phyloP scores from a whole-genome alignment of 2,888 invertebrate genomes.

The Hypolimnas misippus region DNA sequence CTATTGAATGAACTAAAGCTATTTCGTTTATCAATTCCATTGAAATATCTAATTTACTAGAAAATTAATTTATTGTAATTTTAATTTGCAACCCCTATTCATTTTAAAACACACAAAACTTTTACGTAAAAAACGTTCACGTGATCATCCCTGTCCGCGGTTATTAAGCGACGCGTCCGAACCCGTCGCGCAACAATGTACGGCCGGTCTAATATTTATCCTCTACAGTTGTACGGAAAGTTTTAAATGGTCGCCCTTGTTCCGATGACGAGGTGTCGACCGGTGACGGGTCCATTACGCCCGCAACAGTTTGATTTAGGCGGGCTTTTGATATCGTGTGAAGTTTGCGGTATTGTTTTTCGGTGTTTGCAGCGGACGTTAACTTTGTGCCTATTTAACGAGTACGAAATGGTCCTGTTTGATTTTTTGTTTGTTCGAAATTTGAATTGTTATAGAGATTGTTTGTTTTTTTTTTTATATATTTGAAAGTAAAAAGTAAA shows the following conservation, averaged over 20 bases:
- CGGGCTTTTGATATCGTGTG: slow-evolving; percentile 45
- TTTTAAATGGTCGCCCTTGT: slow-evolving; percentile 68
- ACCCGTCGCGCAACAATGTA: slow-evolving; percentile 24
- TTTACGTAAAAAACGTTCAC: too few relatives aligned
- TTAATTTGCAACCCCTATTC: too few relatives aligned
- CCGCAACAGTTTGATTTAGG: slow-evolving; percentile 52
- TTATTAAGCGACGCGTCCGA: slow-evolving; percentile 13
- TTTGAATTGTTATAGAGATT: slow-evolving; percentile 8
- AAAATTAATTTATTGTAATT: too few relatives aligned
- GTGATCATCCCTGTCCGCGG: background rate
- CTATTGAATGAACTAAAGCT: too few relatives aligned
- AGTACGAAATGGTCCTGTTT: background rate
- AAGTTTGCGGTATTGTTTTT: slow-evolving; percentile 41
- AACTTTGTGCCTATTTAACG: slow-evolving; percentile 29
- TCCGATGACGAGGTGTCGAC: slow-evolving; percentile 61
- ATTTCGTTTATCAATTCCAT: too few relatives aligned
- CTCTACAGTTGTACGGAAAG: slow-evolving; percentile 49
- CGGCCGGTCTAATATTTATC: slow-evolving; percentile 32
- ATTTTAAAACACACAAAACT: too few relatives aligned
- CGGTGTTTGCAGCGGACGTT: slow-evolving; percentile 29
- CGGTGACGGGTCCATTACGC: slow-evolving; percentile 66
- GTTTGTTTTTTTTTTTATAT: too few relatives aligned
- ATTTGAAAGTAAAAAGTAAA: too few relatives aligned
- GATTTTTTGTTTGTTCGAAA: background rate
- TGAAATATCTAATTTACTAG: slow-evolving; percentile 5